A percentile compares a stretch with the other conserved stretches of the same genome.
These are phyloP conservation scores for Lepas anatifera DNA, from an alignment of 2,888 invertebrate species.

Conservation along the genomic window DNA sequence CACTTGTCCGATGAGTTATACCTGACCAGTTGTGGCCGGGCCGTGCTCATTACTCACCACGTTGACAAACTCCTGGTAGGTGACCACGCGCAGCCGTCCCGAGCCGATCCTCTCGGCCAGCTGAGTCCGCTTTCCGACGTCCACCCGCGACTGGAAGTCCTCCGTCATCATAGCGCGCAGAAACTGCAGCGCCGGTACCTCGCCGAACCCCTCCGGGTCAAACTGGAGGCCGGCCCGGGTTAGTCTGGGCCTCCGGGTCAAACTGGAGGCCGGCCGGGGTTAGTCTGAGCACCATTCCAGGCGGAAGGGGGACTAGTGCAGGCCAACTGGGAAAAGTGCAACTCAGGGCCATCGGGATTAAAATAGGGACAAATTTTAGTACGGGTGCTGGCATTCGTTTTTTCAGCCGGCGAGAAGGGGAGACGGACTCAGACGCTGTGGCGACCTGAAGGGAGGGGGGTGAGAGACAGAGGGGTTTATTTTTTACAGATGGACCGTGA, in stretches of 20 bases:
- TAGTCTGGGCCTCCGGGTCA: constrained; percentile 11
- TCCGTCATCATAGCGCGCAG: constrained; percentile 58
- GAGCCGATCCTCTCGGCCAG: constrained; percentile 50
- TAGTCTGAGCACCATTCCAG: too few relatives aligned
- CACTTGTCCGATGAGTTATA: too few relatives aligned
- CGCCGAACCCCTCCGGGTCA: constrained; percentile 70
- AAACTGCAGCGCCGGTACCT: constrained; percentile 78
- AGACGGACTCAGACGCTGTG: too few relatives aligned
- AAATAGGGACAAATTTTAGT: neutral
- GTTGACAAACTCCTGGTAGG: constrained; percentile 88
- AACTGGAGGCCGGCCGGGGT: neutral
- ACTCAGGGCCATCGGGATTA: neutral
- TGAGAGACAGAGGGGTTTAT: too few relatives aligned
- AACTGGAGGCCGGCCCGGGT: neutral
- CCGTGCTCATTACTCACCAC: constrained; percentile 83
- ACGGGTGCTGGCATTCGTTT: too few relatives aligned
- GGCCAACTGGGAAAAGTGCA: neutral
- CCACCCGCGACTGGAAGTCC: constrained; percentile 64
- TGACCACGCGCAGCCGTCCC: constrained; percentile 61
- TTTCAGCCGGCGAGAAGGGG: too few relatives aligned
- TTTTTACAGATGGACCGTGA: too few relatives aligned
- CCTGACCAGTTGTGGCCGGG: too few relatives aligned
- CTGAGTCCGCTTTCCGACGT: constrained; percentile 49
- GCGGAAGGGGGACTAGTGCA: neutral
- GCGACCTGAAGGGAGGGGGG: too few relatives aligned